phyloP scores from a whole-genome alignment of 1,140 invertebrate species.

The Trichomalopsis sarcophagae region DNA sequence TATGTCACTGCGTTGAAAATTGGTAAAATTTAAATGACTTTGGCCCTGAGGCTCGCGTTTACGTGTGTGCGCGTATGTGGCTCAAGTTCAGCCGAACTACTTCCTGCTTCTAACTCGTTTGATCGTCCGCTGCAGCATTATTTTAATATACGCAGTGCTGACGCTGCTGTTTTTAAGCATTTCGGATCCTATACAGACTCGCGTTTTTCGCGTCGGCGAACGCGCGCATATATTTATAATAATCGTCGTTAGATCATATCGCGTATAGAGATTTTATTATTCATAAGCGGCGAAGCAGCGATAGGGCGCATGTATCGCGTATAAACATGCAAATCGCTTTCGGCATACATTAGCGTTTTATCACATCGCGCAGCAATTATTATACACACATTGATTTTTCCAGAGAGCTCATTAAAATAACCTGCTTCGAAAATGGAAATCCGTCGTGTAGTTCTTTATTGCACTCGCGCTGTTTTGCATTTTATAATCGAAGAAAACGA shows the following conservation, averaged over 20 bases:
- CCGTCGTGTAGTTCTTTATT: not conserved
- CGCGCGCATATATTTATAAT: not conserved
- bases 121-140: no score
- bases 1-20: conserved; percentile 14
- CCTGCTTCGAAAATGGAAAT: not conserved
- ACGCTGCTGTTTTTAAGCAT: not conserved
- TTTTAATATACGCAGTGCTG: no score
- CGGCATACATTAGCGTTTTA: not conserved
- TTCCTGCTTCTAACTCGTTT: conserved; percentile 22
- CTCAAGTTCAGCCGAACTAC: conserved; percentile 17
- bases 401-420: not conserved
- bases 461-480: not conserved
- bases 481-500: no score
- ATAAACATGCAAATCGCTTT: not conserved
- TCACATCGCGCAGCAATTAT: no score
- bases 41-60: not conserved
- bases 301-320: not conserved
- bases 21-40: not conserved
- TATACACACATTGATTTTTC: not conserved
- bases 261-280: not conserved
- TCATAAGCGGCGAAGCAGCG: not conserved
- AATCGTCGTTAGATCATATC: not conserved
- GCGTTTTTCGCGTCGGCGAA: no score
- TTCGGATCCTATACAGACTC: no score
- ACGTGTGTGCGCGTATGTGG: not conserved